These are phyloP conservation scores for Numenius phaeopus DNA, from an alignment of 2,797 vertebrate species.

Conservation along the genomic window DNA sequence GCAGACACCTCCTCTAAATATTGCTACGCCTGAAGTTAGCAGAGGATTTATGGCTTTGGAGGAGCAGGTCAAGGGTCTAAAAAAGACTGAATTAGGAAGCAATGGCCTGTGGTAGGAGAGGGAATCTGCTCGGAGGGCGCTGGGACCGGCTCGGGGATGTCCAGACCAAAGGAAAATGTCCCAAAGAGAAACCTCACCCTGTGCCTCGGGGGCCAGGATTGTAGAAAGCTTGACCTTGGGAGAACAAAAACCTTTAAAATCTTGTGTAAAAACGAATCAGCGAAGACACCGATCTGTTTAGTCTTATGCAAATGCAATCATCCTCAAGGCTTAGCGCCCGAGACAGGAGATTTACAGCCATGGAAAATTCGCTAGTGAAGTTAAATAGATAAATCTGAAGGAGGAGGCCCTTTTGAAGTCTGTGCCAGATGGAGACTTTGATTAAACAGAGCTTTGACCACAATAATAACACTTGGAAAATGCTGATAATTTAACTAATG, in stretches of 20 bases:
- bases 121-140: not conserved
- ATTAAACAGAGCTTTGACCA: not conserved
- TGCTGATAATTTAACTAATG: not conserved
- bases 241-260: not conserved
- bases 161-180: not conserved
- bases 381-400: not conserved
- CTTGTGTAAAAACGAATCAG: not conserved
- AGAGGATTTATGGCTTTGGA: slow-evolving; percentile 63
- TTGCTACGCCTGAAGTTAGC: slow-evolving; percentile 11
- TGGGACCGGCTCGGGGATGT: not conserved
- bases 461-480: not conserved
- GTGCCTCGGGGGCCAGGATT: not conserved
- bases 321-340: not conserved
- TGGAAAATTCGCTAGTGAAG: not conserved
- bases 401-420: not conserved
- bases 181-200: not conserved
- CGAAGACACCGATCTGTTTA: not conserved
- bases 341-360: not conserved
- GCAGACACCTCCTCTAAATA: slow-evolving; percentile 63
- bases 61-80: not conserved
- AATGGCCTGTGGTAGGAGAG: not conserved
- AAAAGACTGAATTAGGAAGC: slow-evolving; percentile 37
- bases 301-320: slow-evolving; percentile 14
- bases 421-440: not conserved
- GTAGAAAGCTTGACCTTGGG: not conserved